These are phyloP conservation scores for Zosterops hypoxanthus DNA, from an alignment of 2,113 vertebrate genomes.

Conservation along the genomic window DNA sequence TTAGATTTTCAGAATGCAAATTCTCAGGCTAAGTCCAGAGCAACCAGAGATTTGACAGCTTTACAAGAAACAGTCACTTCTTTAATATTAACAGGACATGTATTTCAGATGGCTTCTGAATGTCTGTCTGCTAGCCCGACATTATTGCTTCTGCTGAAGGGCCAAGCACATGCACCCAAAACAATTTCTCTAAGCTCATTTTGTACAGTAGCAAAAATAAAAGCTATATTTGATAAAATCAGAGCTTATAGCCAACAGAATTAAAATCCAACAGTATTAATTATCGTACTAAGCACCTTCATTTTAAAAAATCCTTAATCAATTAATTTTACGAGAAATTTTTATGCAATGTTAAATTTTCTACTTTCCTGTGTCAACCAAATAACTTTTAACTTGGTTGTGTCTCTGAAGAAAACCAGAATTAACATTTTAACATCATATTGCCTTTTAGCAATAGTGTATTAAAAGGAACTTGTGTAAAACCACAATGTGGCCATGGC, in stretches of 20 bases:
- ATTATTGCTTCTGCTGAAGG: not conserved
- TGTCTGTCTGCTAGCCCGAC: not conserved
- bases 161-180: not conserved
- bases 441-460: slow-evolving; percentile 29
- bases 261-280: not conserved
- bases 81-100: slow-evolving; percentile 42
- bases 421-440: slow-evolving; percentile 49
- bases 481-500: not conserved
- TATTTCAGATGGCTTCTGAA: not conserved
- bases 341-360: slow-evolving; percentile 12
- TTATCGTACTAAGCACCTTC: not conserved
- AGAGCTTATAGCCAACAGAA: not conserved
- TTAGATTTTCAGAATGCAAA: slow-evolving; percentile 30
- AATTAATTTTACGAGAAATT: not conserved
- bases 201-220: slow-evolving; percentile 12
- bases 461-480: slow-evolving; percentile 23
- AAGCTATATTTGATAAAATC: not conserved
- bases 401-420: slow-evolving; percentile 54
- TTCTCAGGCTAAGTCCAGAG: slow-evolving; percentile 6
- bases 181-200: not conserved
- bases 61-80: not conserved
- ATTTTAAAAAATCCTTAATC: not conserved
- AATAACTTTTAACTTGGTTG: slow-evolving; percentile 50
- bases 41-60: slow-evolving; percentile 34
- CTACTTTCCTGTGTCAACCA: slow-evolving; percentile 40